Evolutionary conservation across 2,888 invertebrate species (phyloP).

Genomic region (Dolichomitus sp.): DNA sequence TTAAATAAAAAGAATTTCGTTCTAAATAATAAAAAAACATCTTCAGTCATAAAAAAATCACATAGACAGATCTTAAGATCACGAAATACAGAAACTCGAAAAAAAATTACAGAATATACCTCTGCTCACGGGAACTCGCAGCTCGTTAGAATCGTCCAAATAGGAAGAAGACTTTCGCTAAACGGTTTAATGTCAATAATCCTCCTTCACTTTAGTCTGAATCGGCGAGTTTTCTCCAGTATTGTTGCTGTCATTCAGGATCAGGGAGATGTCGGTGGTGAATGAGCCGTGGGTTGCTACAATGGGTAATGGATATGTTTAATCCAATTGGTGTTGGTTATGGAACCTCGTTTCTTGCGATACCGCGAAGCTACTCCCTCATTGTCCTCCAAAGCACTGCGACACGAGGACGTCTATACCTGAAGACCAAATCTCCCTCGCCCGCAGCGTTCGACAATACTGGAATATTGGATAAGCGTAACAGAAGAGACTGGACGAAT

Average conservation of each 20-base stretch:
- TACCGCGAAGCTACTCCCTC: constrained; percentile 32
- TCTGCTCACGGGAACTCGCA: not conserved
- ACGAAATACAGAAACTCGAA: constrained; percentile 3
- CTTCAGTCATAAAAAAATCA: too few species aligned
- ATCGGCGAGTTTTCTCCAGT: constrained; percentile 22
- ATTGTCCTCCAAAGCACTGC: constrained; percentile 27
- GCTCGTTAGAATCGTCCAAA: constrained; percentile 58
- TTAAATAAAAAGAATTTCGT: too few species aligned
- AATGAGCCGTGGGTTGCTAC: constrained; percentile 71
- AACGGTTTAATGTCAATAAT: constrained; percentile 66
- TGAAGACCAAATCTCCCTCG: constrained; percentile 55
- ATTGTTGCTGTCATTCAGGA: constrained; percentile 55
- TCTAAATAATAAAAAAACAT: too few species aligned
- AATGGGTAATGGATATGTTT: constrained; percentile 85
- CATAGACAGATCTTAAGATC: not conserved
- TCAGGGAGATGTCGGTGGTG: constrained; percentile 65
- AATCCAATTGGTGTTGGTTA: constrained; percentile 83
- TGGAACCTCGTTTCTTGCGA: constrained; percentile 43
- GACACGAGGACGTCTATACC: constrained; percentile 44
- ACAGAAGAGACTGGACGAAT: constrained; percentile 64
- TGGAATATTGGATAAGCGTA: constrained; percentile 81
- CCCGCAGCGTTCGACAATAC: constrained; percentile 75
- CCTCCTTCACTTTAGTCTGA: constrained; percentile 33
- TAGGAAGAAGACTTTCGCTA: constrained; percentile 42
- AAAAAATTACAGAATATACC: constrained; percentile 14